A percentile compares a stretch with the other conserved stretches of the same genome.
These are phyloP conservation scores for Agrochola lota DNA, from an alignment of 2,888 invertebrate species.

Conservation along the genomic window DNA sequence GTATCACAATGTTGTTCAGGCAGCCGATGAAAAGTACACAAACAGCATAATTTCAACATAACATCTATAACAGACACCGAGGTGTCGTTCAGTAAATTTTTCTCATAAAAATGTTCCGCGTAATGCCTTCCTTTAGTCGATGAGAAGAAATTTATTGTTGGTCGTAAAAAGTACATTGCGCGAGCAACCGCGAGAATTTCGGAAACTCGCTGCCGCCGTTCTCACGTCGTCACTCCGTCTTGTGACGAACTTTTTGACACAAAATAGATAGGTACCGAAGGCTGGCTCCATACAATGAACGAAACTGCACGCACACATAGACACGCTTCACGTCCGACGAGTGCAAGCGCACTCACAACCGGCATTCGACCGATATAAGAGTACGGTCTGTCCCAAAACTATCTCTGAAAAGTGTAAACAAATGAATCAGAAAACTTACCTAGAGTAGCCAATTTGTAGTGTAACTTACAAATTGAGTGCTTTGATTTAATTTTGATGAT, in stretches of 20 bases:
- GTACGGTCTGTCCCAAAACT: background rate
- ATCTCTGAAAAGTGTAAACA: background rate
- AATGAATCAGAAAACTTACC: background rate
- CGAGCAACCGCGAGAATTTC: slow-evolving; percentile 77
- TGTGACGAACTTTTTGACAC: slow-evolving; percentile 68
- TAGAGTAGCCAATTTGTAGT: background rate
- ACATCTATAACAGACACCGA: slow-evolving; percentile 38
- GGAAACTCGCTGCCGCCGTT: slow-evolving; percentile 72
- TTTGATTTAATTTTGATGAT: background rate
- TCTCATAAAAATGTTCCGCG: slow-evolving; percentile 78
- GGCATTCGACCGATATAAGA: too few species aligned
- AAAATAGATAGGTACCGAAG: background rate
- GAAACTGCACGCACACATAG: background rate
- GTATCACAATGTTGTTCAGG: slow-evolving; percentile 4
- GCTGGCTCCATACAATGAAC: background rate
- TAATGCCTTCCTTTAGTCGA: slow-evolving; percentile 80
- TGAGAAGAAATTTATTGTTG: slow-evolving; percentile 84
- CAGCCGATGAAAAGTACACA: slow-evolving; percentile 19
- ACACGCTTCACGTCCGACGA: background rate
- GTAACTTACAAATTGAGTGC: background rate
- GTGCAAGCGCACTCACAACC: background rate
- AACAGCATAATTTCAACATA: slow-evolving; percentile 36
- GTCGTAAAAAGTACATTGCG: slow-evolving; percentile 83
- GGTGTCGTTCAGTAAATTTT: slow-evolving; percentile 78
- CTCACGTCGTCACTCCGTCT: slow-evolving; percentile 77